Evolutionary conservation across 2,888 invertebrate genomes (phyloP), one percentile per base, ranked within the genome.

Genomic region (Caenorhabditis sp.): DNA sequence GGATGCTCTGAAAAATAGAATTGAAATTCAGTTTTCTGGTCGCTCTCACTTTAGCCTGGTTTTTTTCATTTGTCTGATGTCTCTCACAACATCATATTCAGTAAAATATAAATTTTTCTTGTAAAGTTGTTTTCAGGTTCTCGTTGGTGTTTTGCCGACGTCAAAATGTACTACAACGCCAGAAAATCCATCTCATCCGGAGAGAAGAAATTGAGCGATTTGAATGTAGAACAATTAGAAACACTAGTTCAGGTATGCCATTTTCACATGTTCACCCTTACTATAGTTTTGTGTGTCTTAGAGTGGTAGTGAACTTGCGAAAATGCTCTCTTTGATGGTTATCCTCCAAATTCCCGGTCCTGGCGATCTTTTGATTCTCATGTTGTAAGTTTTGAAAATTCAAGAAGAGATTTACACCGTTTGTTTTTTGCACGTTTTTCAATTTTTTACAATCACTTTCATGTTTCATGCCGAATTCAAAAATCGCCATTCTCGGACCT

Each of bases 141-240:
- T 7, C 77, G 81, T 43, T 83, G 80, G 79, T 84, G 85, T 62
- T 75, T 83, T 38, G 59, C 74, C 27, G 85, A 85, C 60, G 79
- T 85, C n/a, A 85, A 84, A 67, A 76, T 76, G 26, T 85, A 78
- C 59, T 80, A 70, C 61, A 64, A 59, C 23, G 76, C 83, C 21
- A 63, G 67, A 27, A 64, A 68, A 38, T 81, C 76, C 4, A 59
- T 82, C 25, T 61, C 58, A 2, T 60, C 49, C 1, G 80, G 78
- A 0, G 70, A 69, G 26, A 73, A 68, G 20, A 77, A 67, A 36
- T 60, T 85, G 23, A 58, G 66, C 7, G 81, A 84, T 43, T 74
- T 85, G 73, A 89, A 83, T 77, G 90, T 90, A 89, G 90, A 90
- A 88, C 90, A 91, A 83, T 88, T 90, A 74, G 90, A 90, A 69